Base-by-base conservation (phyloP, 2,888 invertebrate species). In the Copidosoma aretas region DNA sequence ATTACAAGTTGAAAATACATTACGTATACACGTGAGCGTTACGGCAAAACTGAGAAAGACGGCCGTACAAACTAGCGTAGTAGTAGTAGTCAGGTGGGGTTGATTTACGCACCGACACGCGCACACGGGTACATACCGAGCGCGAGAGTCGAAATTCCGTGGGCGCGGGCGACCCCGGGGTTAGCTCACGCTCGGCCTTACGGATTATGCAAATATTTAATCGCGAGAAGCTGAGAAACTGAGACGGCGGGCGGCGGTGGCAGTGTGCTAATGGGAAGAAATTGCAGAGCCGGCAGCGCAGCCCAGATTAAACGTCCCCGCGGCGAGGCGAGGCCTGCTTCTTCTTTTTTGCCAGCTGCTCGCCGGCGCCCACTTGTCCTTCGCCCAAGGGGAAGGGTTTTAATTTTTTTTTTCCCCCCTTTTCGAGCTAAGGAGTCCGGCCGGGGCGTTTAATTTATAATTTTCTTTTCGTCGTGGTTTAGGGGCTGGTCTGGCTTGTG, bases 201-300 rank as follows among this genome's bases (percentile, higher is more conserved):
- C 43, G 77, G 82, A 82, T 82, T 82, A 82, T 82, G 82, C 81
- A 82, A 82, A 82, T 82, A 81, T 81, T 81, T 81, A 82, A 82
- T 82, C 80, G 81, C 80, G 76, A 73, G 43, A 75, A 73, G 54
- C 53, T 32, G 49, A 57, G 21, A 41, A 39, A 15, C 21, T 17
- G 4, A 32, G 32, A 32, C 32, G 32, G 32, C 8, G 32, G 32
- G 32, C 8, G 32, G 32, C 51, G 53, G 74, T 56, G 78, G 78
- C 77, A 77, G 77, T 24, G 73, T 76, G 77, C 80, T 82, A 82
- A 82, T 82, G 81, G 82, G 79, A 81, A 82, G 82, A 82, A 82
- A 82, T 82, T 82, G 82, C 82, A 80, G 76, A 77, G 81, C 79
- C 79, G 77, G 82, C 81, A 78, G 75, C 77, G 41, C n/a, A n/a